Evolutionary conservation across 64 coral and sea anemone species (phyloP).

Genomic region (Hydrozoanthus tunicans): DNA sequence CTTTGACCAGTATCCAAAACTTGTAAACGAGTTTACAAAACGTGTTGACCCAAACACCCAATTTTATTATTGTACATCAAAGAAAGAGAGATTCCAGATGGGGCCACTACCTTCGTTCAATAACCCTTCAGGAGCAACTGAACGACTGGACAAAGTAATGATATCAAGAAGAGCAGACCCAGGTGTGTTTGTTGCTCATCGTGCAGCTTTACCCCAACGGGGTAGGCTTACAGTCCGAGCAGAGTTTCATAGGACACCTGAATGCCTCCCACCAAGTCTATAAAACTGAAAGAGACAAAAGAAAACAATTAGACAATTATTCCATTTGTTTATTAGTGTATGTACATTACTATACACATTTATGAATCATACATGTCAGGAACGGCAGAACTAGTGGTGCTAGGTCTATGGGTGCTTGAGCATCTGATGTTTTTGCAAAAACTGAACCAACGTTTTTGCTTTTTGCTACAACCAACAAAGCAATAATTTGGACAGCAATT

Average conservation of each 20-base stretch:
- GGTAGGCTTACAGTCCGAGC: constrained; percentile 14
- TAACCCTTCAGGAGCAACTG: constrained; percentile 16
- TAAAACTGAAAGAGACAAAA: not conserved
- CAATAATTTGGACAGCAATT: no score
- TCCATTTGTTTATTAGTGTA: not conserved
- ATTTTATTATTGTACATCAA: not conserved
- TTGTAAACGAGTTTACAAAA: constrained; percentile 32
- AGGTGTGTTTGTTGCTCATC: constrained; percentile 61
- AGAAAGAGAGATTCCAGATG: constrained; percentile 54
- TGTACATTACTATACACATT: no score
- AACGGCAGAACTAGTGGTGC: no score
- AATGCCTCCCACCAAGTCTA: constrained; percentile 19
- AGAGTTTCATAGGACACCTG: constrained; percentile 48
- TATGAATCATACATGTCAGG: no score
- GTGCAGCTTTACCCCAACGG: constrained; percentile 58
- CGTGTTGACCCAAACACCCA: not conserved
- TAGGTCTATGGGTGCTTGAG: no score
- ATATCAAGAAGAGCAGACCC: constrained; percentile 62
- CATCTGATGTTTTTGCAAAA: no score
- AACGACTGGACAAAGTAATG: constrained; percentile 36
- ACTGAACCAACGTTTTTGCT: no score
- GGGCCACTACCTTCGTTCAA: constrained; percentile 54
- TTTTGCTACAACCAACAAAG: no score
- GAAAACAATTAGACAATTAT: not conserved
- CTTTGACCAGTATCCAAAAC: constrained; percentile 9